Conservation (phyloP, 92 coral and sea anemone genomes). For the Porites divaricata region DNA sequence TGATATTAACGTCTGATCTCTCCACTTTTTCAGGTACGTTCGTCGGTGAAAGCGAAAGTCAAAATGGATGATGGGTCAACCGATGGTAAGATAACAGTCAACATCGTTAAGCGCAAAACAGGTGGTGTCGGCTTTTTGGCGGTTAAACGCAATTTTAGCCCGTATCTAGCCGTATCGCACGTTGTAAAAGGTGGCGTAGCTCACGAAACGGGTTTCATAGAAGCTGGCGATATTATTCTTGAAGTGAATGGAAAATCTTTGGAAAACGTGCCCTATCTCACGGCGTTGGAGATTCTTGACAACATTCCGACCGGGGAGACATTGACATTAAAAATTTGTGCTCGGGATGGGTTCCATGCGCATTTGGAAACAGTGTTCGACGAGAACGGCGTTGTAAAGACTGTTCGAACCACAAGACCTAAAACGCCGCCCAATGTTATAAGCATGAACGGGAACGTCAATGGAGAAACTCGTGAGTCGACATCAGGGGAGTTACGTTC, state of each 20-base stretch:
- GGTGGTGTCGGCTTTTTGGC: conserved; percentile 88
- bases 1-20: neutral
- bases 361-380: conserved; percentile 49
- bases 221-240: conserved; percentile 72
- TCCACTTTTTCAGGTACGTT: neutral
- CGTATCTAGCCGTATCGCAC: conserved; percentile 67
- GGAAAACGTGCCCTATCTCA: conserved; percentile 55
- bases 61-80: conserved; percentile 20
- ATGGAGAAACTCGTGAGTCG: conserved; percentile 7
- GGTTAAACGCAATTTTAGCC: conserved; percentile 53
- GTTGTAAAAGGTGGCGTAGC: conserved; percentile 85
- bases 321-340: conserved; percentile 64
- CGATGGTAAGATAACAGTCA: conserved; percentile 60
- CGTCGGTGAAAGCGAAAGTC: neutral
- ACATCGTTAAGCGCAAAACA: conserved; percentile 69
- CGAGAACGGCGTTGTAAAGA: conserved; percentile 29
- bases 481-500: neutral
- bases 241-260: conserved; percentile 79
- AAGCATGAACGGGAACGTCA: neutral
- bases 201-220: conserved; percentile 72
- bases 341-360: conserved; percentile 39
- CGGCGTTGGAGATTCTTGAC: conserved; percentile 69
- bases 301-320: conserved; percentile 62
- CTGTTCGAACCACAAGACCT: conserved; percentile 13
- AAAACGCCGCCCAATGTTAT: neutral